Evolutionary conservation across 2,888 invertebrate species (phyloP).

Genomic region (Clistopyga incitator): DNA sequence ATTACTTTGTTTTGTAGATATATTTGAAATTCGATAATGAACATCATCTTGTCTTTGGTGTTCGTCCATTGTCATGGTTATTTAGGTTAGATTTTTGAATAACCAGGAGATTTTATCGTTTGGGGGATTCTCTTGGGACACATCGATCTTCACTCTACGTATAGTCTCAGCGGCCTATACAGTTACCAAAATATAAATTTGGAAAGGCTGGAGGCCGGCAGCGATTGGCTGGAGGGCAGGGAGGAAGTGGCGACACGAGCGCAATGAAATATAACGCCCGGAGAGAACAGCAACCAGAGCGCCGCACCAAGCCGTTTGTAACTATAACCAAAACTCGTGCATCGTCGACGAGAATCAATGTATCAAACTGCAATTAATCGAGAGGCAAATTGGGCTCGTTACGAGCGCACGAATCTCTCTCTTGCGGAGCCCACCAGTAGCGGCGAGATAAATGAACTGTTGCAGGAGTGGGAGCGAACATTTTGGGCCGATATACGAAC

Average conservation of each 20-base stretch:
- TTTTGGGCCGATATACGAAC: conserved; percentile 1
- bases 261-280: conserved; percentile 61
- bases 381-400: conserved; percentile 65
- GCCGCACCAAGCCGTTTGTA: conserved; percentile 2
- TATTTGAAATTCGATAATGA: no score
- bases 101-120: not conserved
- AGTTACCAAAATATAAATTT: conserved; percentile 60
- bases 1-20: no score
- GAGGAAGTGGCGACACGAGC: conserved; percentile 60
- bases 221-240: conserved; percentile 24
- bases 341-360: conserved; percentile 64
- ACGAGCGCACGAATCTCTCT: conserved; percentile 47
- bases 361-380: conserved; percentile 67
- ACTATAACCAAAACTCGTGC: conserved; percentile 54
- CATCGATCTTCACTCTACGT: conserved; percentile 40
- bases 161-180: conserved; percentile 10
- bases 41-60: conserved; percentile 20
- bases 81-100: conserved; percentile 50
- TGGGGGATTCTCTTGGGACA: conserved; percentile 7
- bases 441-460: conserved; percentile 38
- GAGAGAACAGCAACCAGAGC: conserved; percentile 37
- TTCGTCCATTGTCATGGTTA: conserved; percentile 48
- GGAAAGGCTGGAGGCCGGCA: conserved; percentile 22
- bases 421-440: not conserved
- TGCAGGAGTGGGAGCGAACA: conserved; percentile 12